Evolutionary conservation across 2,113 vertebrate genomes (phyloP).

Genomic region (Vidua macroura): DNA sequence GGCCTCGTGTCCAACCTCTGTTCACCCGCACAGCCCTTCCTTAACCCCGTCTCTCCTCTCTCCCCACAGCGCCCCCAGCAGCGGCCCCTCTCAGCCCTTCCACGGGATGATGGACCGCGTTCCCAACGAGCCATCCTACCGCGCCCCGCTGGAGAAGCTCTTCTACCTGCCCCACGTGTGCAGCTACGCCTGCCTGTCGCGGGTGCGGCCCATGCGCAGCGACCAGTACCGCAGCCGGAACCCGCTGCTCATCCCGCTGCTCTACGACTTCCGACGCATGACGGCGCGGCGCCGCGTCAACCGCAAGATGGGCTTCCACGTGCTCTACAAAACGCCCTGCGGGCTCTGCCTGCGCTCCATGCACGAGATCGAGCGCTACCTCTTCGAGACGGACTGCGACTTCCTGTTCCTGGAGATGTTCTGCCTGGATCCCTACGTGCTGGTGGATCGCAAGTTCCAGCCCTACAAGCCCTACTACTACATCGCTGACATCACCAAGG

Average conservation of each 20-base stretch:
- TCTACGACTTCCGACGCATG: conserved; percentile 95
- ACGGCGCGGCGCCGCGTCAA: conserved; percentile 90
- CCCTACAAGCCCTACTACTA: conserved; percentile 93
- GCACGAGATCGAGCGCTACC: conserved; percentile 93
- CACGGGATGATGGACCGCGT: conserved; percentile 75
- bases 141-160: conserved; percentile 90
- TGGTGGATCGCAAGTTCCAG: conserved; percentile 94
- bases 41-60: accelerated
- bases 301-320: conserved; percentile 97
- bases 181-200: conserved; percentile 83
- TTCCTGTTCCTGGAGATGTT: conserved; percentile 98
- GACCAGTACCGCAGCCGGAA: conserved; percentile 87
- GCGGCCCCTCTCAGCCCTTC: not conserved
- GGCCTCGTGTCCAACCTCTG: not conserved
- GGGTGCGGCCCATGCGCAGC: conserved; percentile 73
- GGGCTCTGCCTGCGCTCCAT: conserved; percentile 92
- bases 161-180: conserved; percentile 91
- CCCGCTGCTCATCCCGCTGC: conserved; percentile 89
- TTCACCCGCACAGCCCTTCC: accelerated
- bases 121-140: conserved; percentile 85
- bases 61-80: not conserved
- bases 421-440: conserved; percentile 94
- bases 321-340: conserved; percentile 94
- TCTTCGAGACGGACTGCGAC: conserved; percentile 90
- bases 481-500: conserved; percentile 89